Conservation (phyloP, 2,113 vertebrate species). For the Chlorodrepanis virens region DNA sequence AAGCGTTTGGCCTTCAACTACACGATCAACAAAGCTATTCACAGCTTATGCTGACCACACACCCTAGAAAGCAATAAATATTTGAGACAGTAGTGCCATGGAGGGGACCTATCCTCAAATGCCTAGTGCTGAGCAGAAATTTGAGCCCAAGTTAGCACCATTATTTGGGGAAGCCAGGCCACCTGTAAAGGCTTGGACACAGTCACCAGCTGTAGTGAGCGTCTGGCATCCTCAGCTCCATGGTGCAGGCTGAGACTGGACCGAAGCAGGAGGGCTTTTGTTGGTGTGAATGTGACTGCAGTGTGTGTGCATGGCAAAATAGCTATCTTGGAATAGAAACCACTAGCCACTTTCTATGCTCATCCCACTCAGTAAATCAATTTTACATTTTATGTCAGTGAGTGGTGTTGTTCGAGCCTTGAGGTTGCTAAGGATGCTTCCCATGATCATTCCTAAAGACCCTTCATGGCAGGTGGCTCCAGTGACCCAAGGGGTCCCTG, state of each 20-base stretch:
- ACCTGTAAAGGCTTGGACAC: not conserved
- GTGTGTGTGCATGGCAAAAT: not conserved
- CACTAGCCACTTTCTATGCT: not conserved
- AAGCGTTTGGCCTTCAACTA: not conserved
- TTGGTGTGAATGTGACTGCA: not conserved
- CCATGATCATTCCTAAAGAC: not conserved
- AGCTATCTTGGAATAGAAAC: not conserved
- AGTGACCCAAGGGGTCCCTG: not conserved
- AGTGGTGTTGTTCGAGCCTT: not conserved
- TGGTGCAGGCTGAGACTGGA: not conserved
- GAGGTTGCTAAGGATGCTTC: not conserved
- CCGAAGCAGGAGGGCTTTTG: not conserved
- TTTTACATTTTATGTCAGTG: not conserved
- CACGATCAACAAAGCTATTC: not conserved
- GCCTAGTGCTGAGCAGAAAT: not conserved
- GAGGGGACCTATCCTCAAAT: not conserved
- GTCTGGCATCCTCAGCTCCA: fast-evolving
- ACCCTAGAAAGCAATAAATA: not conserved
- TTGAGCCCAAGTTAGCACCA: not conserved
- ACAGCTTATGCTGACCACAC: not conserved
- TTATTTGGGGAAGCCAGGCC: not conserved
- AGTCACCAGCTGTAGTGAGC: not conserved
- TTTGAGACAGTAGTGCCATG: not conserved
- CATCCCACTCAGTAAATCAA: not conserved
- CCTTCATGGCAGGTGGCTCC: not conserved